Conservation (phyloP, 2,797 vertebrate species). For the Synaphobranchus kaupii region DNA sequence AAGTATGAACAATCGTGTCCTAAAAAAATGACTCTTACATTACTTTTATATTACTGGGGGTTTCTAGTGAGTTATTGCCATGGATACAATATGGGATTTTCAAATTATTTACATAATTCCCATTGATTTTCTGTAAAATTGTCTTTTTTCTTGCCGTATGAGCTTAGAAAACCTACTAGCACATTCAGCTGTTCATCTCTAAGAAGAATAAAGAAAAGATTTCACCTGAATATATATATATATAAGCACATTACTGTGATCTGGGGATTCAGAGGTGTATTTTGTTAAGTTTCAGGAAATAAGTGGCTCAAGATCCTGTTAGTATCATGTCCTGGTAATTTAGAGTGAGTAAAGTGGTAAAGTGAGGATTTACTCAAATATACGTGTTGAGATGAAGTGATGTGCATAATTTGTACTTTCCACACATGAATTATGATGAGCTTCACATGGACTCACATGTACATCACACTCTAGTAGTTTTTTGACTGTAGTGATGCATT, state of each 20-base stretch:
- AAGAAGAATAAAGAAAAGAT: conserved; percentile 15
- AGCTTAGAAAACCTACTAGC: conserved; percentile 15
- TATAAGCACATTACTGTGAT: conserved; percentile 26
- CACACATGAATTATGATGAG: background rate
- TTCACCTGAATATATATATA: conserved; percentile 29
- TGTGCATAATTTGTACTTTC: background rate
- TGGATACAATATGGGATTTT: conserved; percentile 11
- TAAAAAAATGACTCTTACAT: background rate
- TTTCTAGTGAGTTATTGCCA: conserved; percentile 16
- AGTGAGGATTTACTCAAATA: background rate
- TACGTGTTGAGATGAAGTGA: background rate
- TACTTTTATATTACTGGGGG: conserved; percentile 15
- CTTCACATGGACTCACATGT: background rate
- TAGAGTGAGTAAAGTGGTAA: no score
- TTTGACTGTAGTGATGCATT: background rate
- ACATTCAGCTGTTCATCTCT: conserved; percentile 5
- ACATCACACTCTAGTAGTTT: background rate
- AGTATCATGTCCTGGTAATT: background rate
- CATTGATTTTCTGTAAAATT: conserved; percentile 24
- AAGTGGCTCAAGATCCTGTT: background rate
- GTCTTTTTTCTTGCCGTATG: background rate
- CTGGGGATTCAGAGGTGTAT: background rate
- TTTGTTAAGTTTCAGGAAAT: background rate
- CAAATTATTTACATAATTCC: conserved; percentile 1
- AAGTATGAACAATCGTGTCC: conserved; percentile 3